Evolutionary conservation across 2,113 vertebrate species (phyloP), one percentile per base, ranked within the genome.

Genomic region (Bos indicus): DNA sequence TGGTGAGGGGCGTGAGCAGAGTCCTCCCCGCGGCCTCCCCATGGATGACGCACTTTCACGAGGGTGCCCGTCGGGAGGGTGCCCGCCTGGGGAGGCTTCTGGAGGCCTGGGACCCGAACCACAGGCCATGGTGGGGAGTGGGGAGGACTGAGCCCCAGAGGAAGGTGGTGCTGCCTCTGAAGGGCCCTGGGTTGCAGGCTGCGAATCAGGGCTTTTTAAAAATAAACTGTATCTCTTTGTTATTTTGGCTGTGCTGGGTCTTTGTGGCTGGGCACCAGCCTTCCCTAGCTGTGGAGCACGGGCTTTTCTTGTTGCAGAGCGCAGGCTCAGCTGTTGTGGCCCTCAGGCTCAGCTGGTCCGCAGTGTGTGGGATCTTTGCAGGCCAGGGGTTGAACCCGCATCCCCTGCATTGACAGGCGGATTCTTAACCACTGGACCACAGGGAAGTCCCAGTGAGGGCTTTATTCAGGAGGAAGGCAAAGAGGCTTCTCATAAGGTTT

Each of bases 41-140:
- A 3, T 52, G 51, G 26, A 21, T 28, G 15, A 1, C 7, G 11
- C 1, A 0, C 30, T 36, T 48, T 19, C 86, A 23, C 0, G 2
- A 56, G 13, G 5, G 25, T 60, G 43, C 33, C 30, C 19, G 5
- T 13, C 11, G 0, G 54, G 36, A 25, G 56, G 36, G 9, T 3
- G 11, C 54, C 43, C 9, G 21, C 86, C 43, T 81, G 33, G 57
- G 21, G 46, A 89, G 74, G 84, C 78, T 48, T 71, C 26, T n/a
- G 30, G 52, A 62, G 74, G 51, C 33, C 21, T 25, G 12, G n/a
- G 25, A 67, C 88, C 78, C 3, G 26, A 33, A 15, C 36, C 1
- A 13, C 28, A 8, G 0, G 7, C 9, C 30, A 5, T 5, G 3
- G 1, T 21, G 54, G 7, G 62, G 40, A 52, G 57, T 36, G 13